These are phyloP conservation scores for Samia ricini DNA, from an alignment of 1,140 invertebrate species.

Conservation along the genomic window DNA sequence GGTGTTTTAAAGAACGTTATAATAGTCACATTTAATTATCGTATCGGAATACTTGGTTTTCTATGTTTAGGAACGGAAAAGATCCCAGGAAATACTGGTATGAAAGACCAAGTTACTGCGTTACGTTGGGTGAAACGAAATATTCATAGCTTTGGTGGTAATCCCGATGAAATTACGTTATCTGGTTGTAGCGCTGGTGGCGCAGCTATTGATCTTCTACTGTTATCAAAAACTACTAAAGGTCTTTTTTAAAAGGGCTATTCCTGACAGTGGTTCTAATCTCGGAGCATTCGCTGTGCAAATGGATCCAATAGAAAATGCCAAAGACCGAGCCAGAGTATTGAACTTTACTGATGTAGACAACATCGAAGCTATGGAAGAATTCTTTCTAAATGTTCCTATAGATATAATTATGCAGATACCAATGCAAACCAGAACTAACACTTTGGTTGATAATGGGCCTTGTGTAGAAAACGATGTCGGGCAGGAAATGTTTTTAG, in stretches of 20 bases:
- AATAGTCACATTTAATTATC: constrained; percentile 13
- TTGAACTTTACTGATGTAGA: not conserved
- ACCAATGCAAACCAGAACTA: constrained; percentile 3
- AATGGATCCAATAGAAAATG: constrained; percentile 24
- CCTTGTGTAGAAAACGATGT: constrained; percentile 28
- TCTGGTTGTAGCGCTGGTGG: constrained; percentile 8
- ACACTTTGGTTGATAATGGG: constrained; percentile 11
- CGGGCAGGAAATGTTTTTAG: constrained; percentile 20
- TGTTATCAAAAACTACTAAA: constrained; percentile 5
- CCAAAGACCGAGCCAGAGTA: constrained; percentile 15
- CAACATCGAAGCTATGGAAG: constrained; percentile 20
- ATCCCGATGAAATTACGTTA: not conserved
- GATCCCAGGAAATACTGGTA: constrained; percentile 12
- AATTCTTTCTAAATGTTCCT: constrained; percentile 27
- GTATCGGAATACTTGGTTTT: constrained; percentile 11
- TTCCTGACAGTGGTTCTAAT: constrained; percentile 13
- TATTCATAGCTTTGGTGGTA: constrained; percentile 13
- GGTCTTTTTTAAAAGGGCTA: constrained; percentile 14
- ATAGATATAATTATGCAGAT: constrained; percentile 12
- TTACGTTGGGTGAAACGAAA: constrained; percentile 14
- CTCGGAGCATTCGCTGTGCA: constrained; percentile 14
- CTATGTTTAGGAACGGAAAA: constrained; percentile 13
- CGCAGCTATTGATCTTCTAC: not conserved
- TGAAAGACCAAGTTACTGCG: constrained; percentile 13
- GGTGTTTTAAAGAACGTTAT: constrained; percentile 16